A percentile compares a stretch with the other conserved stretches of the same genome.
Evolutionary conservation across 2,888 invertebrate species (phyloP).

Genomic region (Drosophila affinis): DNA sequence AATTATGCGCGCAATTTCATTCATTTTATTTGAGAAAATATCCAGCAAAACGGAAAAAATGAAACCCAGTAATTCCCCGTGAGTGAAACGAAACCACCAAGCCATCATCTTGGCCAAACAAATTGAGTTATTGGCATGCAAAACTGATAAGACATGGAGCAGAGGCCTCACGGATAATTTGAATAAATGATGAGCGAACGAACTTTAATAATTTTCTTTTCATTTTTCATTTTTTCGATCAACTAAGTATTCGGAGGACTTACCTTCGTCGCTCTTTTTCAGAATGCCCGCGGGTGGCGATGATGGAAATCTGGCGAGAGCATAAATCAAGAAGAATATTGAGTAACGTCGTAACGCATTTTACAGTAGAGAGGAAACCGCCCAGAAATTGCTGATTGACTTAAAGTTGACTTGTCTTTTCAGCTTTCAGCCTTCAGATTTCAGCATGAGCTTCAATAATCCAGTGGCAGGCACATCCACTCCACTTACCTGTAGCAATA

Average conservation of each 20-base stretch:
- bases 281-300: slow-evolving; percentile 82
- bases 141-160: slow-evolving; percentile 31
- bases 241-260: slow-evolving; percentile 56
- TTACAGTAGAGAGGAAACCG: not conserved
- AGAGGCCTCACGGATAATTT: slow-evolving; percentile 61
- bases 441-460: slow-evolving; percentile 33
- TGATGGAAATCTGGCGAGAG: slow-evolving; percentile 79
- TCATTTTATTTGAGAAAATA: slow-evolving; percentile 54
- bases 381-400: slow-evolving; percentile 60
- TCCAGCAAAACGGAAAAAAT: slow-evolving; percentile 18
- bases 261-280: slow-evolving; percentile 83
- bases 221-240: slow-evolving; percentile 41
- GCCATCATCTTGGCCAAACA: slow-evolving; percentile 38
- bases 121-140: slow-evolving; percentile 78
- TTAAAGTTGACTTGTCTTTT: slow-evolving; percentile 68
- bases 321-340: slow-evolving; percentile 51
- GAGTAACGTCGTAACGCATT: slow-evolving; percentile 32
- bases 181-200: slow-evolving; percentile 74
- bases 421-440: slow-evolving; percentile 40
- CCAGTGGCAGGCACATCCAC: slow-evolving; percentile 17
- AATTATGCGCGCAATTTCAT: slow-evolving; percentile 77
- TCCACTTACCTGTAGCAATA: slow-evolving; percentile 83
- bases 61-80: slow-evolving; percentile 30
- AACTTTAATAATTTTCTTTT: slow-evolving; percentile 58
- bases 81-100: not conserved